A percentile compares a stretch with the other conserved stretches of the same genome.
Conservation (phyloP, 2,888 invertebrate species). For the Platycnemis pennipes region DNA sequence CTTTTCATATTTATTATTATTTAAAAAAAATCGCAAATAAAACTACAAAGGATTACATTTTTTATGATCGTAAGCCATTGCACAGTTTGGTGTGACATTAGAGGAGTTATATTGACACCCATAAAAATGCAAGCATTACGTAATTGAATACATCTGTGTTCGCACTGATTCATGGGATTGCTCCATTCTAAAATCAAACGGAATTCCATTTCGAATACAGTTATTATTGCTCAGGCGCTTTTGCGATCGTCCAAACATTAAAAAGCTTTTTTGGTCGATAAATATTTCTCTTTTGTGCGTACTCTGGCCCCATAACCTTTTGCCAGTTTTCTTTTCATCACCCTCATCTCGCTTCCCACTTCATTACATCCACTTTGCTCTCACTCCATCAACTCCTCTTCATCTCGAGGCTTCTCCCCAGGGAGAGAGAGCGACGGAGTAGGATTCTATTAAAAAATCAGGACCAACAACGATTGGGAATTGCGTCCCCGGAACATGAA, state of each 20-base stretch:
- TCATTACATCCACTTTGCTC: background rate
- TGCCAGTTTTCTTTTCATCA: background rate
- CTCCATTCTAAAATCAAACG: background rate
- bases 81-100: too few relatives aligned
- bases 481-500: too few relatives aligned
- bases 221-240: background rate
- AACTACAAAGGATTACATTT: too few relatives aligned
- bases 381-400: too few relatives aligned
- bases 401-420: too few relatives aligned
- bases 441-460: too few relatives aligned
- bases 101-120: background rate
- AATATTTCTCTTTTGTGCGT: background rate
- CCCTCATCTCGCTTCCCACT: background rate
- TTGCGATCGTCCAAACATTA: background rate
- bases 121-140: background rate
- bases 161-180: background rate
- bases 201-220: background rate
- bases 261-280: background rate
- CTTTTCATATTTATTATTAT: too few relatives aligned
- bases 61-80: too few relatives aligned
- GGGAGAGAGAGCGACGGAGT: too few relatives aligned
- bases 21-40: too few relatives aligned
- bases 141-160: background rate
- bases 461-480: too few relatives aligned
- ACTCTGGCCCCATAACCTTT: background rate